Evolutionary conservation across 1,140 invertebrate species (phyloP).

Genomic region (Drosophila parabipectinata): DNA sequence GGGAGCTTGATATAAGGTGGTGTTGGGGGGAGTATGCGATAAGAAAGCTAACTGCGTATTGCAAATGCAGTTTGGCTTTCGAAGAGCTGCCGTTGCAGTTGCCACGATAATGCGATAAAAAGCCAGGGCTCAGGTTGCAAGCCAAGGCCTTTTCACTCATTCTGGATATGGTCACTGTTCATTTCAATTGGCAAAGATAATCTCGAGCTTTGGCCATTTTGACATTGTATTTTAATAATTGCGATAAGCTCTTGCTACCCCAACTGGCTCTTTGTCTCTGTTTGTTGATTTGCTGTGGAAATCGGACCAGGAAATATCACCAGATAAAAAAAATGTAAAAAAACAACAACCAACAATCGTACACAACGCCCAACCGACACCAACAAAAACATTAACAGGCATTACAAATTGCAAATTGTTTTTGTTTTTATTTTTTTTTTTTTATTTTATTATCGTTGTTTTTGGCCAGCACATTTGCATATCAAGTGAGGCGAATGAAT

Average conservation of each 20-base stretch:
- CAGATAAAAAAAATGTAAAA: constrained; percentile 62
- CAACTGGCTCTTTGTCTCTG: constrained; percentile 35
- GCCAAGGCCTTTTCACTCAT: constrained; percentile 35
- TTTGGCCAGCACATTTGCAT: constrained; percentile 73
- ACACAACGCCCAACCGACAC: constrained; percentile 16
- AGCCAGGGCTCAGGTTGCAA: constrained; percentile 61
- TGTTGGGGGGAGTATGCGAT: constrained; percentile 10
- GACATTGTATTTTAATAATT: constrained; percentile 79
- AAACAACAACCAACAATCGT: constrained; percentile 37
- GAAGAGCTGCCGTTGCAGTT: constrained; percentile 33
- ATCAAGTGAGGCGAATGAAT: constrained; percentile 50
- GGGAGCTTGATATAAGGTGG: neutral
- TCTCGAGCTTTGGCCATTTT: constrained; percentile 72
- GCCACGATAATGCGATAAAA: constrained; percentile 36
- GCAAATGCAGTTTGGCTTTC: constrained; percentile 40
- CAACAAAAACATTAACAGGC: constrained; percentile 39
- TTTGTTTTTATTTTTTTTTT: constrained; percentile 48
- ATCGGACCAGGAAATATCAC: constrained; percentile 79
- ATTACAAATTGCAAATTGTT: constrained; percentile 76
- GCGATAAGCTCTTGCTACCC: constrained; percentile 56
- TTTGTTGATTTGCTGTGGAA: constrained; percentile 64
- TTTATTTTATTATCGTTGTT: constrained; percentile 52
- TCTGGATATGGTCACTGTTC: constrained; percentile 14
- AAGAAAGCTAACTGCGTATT: constrained; percentile 42
- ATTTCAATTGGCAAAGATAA: constrained; percentile 63